These are phyloP conservation scores for Drosophila chauvacae DNA, from an alignment of 1,140 invertebrate genomes.

Conservation along the genomic window DNA sequence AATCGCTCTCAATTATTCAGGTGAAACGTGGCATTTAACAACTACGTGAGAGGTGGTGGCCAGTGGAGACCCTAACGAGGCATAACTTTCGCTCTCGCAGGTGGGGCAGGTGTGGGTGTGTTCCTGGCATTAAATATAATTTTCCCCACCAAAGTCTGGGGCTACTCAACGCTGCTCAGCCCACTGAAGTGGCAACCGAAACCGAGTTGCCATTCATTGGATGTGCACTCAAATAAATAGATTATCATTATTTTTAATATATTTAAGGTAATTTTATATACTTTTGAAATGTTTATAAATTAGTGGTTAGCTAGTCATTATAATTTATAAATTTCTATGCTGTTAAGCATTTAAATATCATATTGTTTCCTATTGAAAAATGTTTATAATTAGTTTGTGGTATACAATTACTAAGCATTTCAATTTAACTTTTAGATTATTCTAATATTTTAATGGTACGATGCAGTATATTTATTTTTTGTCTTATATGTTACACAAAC, in stretches of 20 bases:
- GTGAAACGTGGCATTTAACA: slow-evolving; percentile 84
- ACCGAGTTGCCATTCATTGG: slow-evolving; percentile 35
- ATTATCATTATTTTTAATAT: neutral
- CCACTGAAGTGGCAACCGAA: slow-evolving; percentile 22
- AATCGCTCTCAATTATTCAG: slow-evolving; percentile 84
- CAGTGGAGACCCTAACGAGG: slow-evolving; percentile 67
- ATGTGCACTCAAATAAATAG: slow-evolving; percentile 21
- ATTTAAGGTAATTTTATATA: neutral
- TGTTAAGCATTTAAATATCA: no score
- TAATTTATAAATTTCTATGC: neutral
- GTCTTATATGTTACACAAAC: no score
- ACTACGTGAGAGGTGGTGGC: slow-evolving; percentile 73
- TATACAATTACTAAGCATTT: neutral
- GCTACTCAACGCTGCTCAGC: slow-evolving; percentile 40
- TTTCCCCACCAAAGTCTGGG: slow-evolving; percentile 55
- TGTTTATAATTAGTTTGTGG: neutral
- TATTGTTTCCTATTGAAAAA: neutral
- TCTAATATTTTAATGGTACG: no score
- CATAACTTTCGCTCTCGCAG: slow-evolving; percentile 75
- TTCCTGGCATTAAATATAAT: slow-evolving; percentile 54
- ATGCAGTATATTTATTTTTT: no score
- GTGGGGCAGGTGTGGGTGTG: slow-evolving; percentile 29
- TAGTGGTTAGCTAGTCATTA: neutral
- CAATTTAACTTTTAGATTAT: no score
- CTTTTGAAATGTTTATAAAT: neutral